A percentile compares a stretch with the other conserved stretches of the same genome.
Conservation (phyloP, 2,888 invertebrate genomes). For the Thecophora atra region DNA sequence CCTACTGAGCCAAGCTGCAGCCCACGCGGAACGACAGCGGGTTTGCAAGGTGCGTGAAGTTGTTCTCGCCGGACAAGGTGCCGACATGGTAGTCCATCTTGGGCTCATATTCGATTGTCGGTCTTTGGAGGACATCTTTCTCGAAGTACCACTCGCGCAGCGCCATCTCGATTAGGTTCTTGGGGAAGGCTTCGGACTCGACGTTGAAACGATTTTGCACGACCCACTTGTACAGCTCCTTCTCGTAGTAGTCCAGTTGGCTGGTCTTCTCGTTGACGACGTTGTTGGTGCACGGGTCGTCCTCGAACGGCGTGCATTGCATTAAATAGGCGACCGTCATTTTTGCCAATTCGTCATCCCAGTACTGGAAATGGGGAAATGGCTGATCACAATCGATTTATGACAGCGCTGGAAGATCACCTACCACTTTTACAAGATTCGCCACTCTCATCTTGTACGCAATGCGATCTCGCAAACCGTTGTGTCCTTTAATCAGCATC, state of each 20-base stretch:
- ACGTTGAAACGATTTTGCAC: slow-evolving; percentile 21
- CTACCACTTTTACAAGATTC: slow-evolving; percentile 45
- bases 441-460: slow-evolving; percentile 45
- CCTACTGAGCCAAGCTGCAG: slow-evolving; percentile 42
- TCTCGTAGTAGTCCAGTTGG: neutral
- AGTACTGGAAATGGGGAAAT: neutral
- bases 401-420: neutral
- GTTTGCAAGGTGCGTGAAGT: slow-evolving; percentile 42
- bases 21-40: slow-evolving; percentile 37
- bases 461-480: slow-evolving; percentile 48
- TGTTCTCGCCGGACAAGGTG: slow-evolving; percentile 38
- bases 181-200: slow-evolving; percentile 37
- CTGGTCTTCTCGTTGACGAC: neutral
- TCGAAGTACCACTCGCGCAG: slow-evolving; percentile 43
- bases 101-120: neutral
- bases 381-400: no score
- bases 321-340: slow-evolving; percentile 15
- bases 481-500: slow-evolving; percentile 44
- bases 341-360: slow-evolving; percentile 19
- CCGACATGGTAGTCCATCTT: slow-evolving; percentile 2
- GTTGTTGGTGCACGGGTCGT: slow-evolving; percentile 17
- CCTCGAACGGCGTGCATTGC: neutral
- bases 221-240: slow-evolving; percentile 11
- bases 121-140: slow-evolving; percentile 32
- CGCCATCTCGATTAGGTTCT: slow-evolving; percentile 23